A percentile compares a stretch with the other conserved stretches of the same genome.
Evolutionary conservation across 2,113 vertebrate species (phyloP).

Genomic region (Camelus dromedarius): DNA sequence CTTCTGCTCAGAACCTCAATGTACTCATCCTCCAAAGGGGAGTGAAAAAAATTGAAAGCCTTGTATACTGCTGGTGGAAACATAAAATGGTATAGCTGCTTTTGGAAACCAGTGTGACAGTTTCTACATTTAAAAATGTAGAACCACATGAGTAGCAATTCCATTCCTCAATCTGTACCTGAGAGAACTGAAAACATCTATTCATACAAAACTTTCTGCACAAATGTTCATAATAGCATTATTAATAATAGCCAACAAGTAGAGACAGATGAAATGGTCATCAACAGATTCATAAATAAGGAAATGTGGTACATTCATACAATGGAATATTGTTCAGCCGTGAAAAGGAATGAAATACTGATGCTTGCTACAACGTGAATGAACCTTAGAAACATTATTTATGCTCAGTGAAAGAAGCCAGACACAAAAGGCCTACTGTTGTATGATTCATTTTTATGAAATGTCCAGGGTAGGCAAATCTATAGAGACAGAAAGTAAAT

Average conservation of each 20-base stretch:
- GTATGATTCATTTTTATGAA: neutral
- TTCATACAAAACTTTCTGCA: neutral
- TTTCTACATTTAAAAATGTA: neutral
- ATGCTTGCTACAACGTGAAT: neutral
- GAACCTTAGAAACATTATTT: neutral
- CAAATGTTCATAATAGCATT: neutral
- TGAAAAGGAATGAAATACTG: neutral
- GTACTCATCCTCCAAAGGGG: neutral
- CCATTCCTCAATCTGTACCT: neutral
- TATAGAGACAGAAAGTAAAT: neutral
- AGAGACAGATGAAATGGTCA: neutral
- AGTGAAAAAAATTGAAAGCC: neutral
- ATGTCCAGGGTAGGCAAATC: neutral
- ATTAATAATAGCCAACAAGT: neutral
- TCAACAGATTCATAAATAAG: neutral
- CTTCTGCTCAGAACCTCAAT: neutral
- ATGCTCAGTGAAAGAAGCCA: neutral
- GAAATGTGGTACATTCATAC: neutral
- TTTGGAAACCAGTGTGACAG: neutral
- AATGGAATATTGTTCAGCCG: neutral
- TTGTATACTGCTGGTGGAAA: neutral
- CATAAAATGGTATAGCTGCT: neutral
- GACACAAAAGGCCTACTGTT: neutral
- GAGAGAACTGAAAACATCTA: neutral
- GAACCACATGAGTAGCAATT: neutral